Conservation (phyloP, 37 sponge, comb jelly and placozoan species). For the Aphrocallistes beatrix region DNA sequence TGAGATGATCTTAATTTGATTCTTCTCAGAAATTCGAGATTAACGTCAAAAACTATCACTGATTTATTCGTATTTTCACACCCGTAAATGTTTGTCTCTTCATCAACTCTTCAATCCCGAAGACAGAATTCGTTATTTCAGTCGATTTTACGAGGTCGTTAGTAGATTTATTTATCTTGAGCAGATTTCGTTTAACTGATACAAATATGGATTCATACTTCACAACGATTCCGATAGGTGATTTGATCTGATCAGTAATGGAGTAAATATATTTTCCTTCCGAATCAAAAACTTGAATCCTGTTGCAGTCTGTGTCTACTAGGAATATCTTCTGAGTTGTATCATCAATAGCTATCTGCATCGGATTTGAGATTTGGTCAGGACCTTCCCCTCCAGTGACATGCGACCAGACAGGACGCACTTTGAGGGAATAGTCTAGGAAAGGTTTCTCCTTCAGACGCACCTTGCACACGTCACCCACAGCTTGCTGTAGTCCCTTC, state of each 20-base stretch:
- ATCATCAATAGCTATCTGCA: neutral
- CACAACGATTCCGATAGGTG: neutral
- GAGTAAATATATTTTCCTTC: neutral
- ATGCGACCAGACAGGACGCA: conserved; percentile 10
- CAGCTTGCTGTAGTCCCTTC: neutral
- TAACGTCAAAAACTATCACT: neutral
- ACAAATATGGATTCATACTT: neutral
- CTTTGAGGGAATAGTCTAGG: neutral
- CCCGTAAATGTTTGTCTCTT: neutral
- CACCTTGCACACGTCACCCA: conserved; percentile 9
- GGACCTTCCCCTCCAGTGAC: neutral
- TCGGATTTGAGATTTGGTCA: neutral
- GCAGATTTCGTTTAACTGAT: neutral
- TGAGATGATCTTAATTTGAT: neutral
- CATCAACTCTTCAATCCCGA: neutral
- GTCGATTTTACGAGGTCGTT: neutral
- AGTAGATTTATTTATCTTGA: neutral
- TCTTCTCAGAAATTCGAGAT: neutral
- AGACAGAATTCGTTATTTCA: neutral
- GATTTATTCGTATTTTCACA: neutral
- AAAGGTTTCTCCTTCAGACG: conserved; percentile 2
- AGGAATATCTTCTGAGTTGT: neutral
- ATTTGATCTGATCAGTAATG: neutral
- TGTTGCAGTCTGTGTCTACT: neutral
- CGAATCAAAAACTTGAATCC: neutral